Evolutionary conservation across 2,113 vertebrate genomes (phyloP).

Genomic region (Lasiurus cinereus): DNA sequence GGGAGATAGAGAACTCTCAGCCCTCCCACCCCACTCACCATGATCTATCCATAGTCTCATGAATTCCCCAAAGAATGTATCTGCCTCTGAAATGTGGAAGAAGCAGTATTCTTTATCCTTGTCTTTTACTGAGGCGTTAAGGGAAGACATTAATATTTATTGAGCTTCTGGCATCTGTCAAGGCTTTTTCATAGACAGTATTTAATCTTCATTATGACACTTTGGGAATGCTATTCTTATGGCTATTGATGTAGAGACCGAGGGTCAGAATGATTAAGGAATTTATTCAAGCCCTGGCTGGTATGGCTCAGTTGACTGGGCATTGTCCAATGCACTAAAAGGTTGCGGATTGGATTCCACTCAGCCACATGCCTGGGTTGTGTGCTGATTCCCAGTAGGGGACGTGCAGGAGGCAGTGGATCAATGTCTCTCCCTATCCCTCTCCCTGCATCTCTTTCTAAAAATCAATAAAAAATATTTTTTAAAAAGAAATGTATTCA

Average conservation of each 20-base stretch:
- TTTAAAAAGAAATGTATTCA: background rate
- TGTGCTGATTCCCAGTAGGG: background rate
- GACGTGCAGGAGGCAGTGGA: background rate
- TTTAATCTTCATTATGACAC: background rate
- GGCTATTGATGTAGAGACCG: background rate
- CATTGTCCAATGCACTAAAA: background rate
- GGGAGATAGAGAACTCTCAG: background rate
- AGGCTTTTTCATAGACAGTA: background rate
- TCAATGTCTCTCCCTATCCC: background rate
- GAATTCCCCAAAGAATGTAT: background rate
- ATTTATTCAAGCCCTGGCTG: background rate
- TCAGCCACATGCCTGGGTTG: background rate
- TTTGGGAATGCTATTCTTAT: background rate
- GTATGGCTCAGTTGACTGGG: background rate
- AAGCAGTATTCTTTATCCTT: background rate
- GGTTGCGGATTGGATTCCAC: background rate
- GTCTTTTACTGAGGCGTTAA: background rate
- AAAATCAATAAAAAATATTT: background rate
- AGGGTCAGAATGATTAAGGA: conserved; percentile 9
- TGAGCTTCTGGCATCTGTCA: background rate
- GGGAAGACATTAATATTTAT: background rate
- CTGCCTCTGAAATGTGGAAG: background rate
- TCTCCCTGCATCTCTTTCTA: background rate
- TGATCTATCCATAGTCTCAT: background rate
- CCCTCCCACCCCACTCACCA: too few species aligned